These are phyloP conservation scores for Astreopora myriophthalma DNA, from an alignment of 64 coral and sea anemone genomes.

Conservation along the genomic window DNA sequence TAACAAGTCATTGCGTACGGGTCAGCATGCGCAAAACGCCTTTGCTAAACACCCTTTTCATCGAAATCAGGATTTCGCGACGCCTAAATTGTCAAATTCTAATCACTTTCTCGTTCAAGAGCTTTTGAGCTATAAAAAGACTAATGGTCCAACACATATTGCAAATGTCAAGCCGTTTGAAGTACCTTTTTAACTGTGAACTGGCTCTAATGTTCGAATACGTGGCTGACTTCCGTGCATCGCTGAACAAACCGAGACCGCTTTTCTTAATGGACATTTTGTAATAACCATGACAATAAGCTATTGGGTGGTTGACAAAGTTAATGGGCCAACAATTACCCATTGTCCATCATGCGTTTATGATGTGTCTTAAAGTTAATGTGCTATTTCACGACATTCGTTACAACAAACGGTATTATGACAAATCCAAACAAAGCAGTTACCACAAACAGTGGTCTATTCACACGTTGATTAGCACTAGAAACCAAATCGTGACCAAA, in stretches of 20 bases:
- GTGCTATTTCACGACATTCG: neutral
- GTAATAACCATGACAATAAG: conserved; percentile 24
- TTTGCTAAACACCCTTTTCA: neutral
- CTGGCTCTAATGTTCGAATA: neutral
- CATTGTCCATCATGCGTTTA: conserved; percentile 17
- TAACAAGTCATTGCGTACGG: neutral
- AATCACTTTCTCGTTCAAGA: neutral
- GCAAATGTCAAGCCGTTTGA: conserved; percentile 18
- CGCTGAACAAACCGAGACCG: neutral
- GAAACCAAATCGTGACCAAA: neutral
- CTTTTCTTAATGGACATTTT: neutral
- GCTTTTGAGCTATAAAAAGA: neutral
- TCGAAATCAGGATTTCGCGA: neutral
- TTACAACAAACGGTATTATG: conserved; percentile 17
- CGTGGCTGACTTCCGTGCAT: neutral
- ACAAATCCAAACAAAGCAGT: neutral
- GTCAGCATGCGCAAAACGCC: too few species aligned
- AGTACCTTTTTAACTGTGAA: neutral
- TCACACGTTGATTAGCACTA: neutral
- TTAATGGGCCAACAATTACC: conserved; percentile 39
- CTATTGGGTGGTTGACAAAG: neutral
- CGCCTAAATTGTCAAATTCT: neutral
- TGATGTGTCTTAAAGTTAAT: neutral
- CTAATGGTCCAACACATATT: neutral
- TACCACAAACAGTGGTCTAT: neutral